These are phyloP conservation scores for Amitus sp. DNA, from an alignment of 2,888 invertebrate species.

Conservation along the genomic window DNA sequence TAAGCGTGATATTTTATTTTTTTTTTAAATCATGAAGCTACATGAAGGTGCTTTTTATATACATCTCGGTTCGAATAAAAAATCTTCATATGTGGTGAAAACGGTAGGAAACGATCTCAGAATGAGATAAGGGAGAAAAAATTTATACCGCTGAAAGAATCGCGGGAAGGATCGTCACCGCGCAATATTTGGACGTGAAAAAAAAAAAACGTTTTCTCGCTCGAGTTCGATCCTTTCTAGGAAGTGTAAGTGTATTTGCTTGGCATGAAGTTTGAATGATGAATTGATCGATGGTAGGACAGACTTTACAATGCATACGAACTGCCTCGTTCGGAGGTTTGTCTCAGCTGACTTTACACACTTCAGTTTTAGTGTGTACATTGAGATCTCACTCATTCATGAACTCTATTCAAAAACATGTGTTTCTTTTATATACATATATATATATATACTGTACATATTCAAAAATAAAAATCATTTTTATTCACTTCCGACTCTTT, in stretches of 20 bases:
- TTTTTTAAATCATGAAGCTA: conserved; percentile 9
- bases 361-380: conserved; percentile 11
- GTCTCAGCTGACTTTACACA: conserved; percentile 27
- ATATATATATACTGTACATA: conserved; percentile 62
- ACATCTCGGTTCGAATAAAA: conserved; percentile 18
- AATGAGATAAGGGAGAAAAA: conserved; percentile 19
- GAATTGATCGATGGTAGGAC: conserved; percentile 18
- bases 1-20: too few species aligned
- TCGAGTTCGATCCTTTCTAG: not conserved
- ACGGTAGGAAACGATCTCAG: conserved; percentile 24
- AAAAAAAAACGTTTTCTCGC: not conserved
- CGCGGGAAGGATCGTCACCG: not conserved
- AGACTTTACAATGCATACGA: conserved; percentile 28
- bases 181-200: not conserved
- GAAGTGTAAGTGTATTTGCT: conserved; percentile 25
- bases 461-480: conserved; percentile 65
- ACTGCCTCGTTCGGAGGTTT: too few species aligned
- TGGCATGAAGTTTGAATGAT: conserved; percentile 29
- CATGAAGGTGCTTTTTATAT: conserved; percentile 20
- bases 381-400: conserved; percentile 51
- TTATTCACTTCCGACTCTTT: conserved; percentile 48
- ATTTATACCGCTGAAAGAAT: conserved; percentile 6
- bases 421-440: conserved; percentile 46
- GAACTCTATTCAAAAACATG: conserved; percentile 47
- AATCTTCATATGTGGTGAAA: conserved; percentile 22